Evolutionary conservation across 2,888 invertebrate species (phyloP).

Genomic region (Graphium colonna): DNA sequence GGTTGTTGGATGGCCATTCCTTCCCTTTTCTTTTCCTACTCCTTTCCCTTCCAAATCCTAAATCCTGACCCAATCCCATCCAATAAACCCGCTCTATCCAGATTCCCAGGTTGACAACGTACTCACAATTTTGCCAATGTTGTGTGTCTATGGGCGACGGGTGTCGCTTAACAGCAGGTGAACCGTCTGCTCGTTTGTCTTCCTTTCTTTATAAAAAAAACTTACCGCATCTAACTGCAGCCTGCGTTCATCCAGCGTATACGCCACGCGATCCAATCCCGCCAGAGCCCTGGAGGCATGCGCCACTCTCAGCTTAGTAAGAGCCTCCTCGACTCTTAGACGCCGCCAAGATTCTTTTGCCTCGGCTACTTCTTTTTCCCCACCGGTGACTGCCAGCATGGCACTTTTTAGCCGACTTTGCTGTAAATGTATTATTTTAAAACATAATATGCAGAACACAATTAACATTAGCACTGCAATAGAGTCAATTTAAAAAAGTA

Average conservation of each 20-base stretch:
- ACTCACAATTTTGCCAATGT: too few species aligned
- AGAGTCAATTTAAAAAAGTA: background rate
- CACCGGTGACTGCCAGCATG: slow-evolving; percentile 62
- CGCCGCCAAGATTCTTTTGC: slow-evolving; percentile 53
- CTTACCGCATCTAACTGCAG: slow-evolving; percentile 85
- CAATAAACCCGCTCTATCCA: too few species aligned
- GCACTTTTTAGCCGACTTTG: slow-evolving; percentile 60
- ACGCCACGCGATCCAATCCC: slow-evolving; percentile 82
- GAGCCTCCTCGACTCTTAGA: slow-evolving; percentile 79
- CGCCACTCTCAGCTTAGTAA: slow-evolving; percentile 83
- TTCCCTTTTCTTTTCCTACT: too few species aligned
- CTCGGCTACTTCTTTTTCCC: slow-evolving; percentile 49
- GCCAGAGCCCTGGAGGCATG: slow-evolving; percentile 83
- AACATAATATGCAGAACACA: background rate
- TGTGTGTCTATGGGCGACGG: too few species aligned
- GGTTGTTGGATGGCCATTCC: too few species aligned
- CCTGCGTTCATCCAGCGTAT: slow-evolving; percentile 84
- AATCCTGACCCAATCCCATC: too few species aligned
- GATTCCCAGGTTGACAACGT: too few species aligned
- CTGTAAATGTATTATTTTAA: slow-evolving; percentile 34
- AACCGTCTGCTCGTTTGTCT: too few species aligned
- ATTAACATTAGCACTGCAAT: too few species aligned
- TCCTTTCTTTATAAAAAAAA: too few species aligned
- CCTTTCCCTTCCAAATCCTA: too few species aligned
- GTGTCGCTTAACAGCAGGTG: too few species aligned